Percentiles rank a stretch among this genome's conserved stretches.
Conservation (phyloP, 1,140 invertebrate species). For the Ganaspis sp. region DNA sequence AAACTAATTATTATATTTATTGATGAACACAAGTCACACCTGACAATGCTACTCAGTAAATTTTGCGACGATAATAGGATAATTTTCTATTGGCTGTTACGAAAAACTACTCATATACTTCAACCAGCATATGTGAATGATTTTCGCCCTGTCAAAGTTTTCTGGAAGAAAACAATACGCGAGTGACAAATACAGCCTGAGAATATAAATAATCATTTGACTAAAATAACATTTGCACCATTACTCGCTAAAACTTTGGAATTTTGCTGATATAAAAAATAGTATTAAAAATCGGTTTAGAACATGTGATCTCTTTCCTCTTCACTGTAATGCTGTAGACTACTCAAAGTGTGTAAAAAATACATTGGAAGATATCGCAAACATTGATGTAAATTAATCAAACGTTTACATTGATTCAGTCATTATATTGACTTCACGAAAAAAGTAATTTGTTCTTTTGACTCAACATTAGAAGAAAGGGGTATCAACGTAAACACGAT, state of each 20-base stretch:
- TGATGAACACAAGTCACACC: conserved; percentile 58
- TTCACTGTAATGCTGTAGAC: too few relatives aligned
- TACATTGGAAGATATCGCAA: too few relatives aligned
- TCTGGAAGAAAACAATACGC: conserved; percentile 56
- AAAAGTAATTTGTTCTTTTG: conserved; percentile 30
- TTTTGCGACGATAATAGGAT: conserved; percentile 68
- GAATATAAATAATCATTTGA: conserved; percentile 43
- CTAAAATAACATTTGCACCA: conserved; percentile 58
- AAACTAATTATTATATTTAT: conserved; percentile 64
- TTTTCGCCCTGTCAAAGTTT: conserved; percentile 64
- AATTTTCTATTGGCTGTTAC: conserved; percentile 67
- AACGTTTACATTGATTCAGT: too few relatives aligned
- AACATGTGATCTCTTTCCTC: too few relatives aligned
- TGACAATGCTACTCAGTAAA: conserved; percentile 56
- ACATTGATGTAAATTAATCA: too few relatives aligned
- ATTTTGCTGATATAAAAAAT: too few relatives aligned
- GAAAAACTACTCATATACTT: conserved; percentile 72
- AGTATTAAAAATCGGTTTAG: too few relatives aligned
- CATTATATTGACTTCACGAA: too few relatives aligned
- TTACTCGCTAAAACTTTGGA: conserved; percentile 64
- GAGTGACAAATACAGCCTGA: conserved; percentile 37
- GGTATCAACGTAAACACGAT: conserved; percentile 38
- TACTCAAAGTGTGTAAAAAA: too few relatives aligned
- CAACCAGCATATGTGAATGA: conserved; percentile 70
- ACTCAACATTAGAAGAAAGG: conserved; percentile 58